These are phyloP conservation scores for Drosophila hamatofila DNA, from an alignment of 2,888 invertebrate genomes.

Conservation along the genomic window DNA sequence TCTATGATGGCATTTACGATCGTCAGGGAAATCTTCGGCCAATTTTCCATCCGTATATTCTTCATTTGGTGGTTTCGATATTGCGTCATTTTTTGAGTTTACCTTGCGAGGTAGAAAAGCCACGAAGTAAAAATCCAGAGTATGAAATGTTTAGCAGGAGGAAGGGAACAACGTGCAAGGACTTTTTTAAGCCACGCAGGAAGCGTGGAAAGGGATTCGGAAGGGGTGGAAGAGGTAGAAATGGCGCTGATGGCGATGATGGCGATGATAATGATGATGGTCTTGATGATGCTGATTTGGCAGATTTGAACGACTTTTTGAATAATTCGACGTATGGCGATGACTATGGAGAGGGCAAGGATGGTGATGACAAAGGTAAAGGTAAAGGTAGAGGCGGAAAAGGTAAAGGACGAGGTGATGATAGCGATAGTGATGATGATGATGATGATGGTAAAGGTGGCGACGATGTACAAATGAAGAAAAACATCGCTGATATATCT, in stretches of 20 bases:
- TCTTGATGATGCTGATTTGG: neutral
- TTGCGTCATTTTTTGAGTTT: conserved; percentile 34
- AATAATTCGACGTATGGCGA: neutral
- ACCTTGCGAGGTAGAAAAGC: conserved; percentile 5
- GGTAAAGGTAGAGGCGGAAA: neutral
- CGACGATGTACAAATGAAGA: neutral
- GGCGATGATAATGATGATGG: neutral
- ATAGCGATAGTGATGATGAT: neutral
- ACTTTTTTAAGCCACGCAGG: conserved; percentile 18
- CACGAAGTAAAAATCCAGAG: neutral
- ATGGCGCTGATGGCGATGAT: neutral
- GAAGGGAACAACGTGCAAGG: conserved; percentile 10
- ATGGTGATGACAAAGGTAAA: neutral
- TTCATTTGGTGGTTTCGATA: conserved; percentile 34
- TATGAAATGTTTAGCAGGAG: conserved; percentile 1
- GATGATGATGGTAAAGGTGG: neutral
- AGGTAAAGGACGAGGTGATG: neutral
- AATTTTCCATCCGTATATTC: conserved; percentile 43
- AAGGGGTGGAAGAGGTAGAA: neutral
- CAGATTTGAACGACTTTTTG: neutral
- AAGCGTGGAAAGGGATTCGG: neutral
- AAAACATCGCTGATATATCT: conserved; percentile 23
- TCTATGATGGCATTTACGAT: conserved; percentile 57
- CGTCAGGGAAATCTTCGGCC: conserved; percentile 35
- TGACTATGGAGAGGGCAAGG: neutral